phyloP scores from a whole-genome alignment of 2,888 invertebrate species.

The Ormyrus labotus region DNA sequence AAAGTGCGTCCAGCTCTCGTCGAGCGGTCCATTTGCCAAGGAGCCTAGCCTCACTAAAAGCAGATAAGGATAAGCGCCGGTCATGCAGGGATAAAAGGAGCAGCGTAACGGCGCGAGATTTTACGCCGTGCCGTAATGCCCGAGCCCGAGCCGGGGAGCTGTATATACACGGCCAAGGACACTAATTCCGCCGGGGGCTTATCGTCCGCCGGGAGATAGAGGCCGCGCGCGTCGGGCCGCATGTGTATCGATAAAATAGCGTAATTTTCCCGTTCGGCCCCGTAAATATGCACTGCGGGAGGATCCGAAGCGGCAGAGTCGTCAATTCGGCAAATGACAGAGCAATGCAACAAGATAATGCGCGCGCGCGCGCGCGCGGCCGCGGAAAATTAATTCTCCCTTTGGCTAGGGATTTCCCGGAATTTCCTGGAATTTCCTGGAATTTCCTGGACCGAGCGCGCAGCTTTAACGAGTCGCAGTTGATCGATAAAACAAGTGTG shows the following conservation, averaged over 20 bases:
- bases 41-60: neutral
- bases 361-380: slow-evolving; percentile 9
- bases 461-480: slow-evolving; percentile 25
- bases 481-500: slow-evolving; percentile 48
- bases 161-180: slow-evolving; percentile 10
- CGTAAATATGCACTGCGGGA: neutral
- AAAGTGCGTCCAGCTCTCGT: too few relatives aligned
- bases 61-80: slow-evolving; percentile 45
- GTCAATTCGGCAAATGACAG: slow-evolving; percentile 35
- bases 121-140: slow-evolving; percentile 12
- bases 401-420: slow-evolving; percentile 18
- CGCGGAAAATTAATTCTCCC: slow-evolving; percentile 49
- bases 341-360: slow-evolving; percentile 29
- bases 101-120: slow-evolving; percentile 2
- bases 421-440: neutral
- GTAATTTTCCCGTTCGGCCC: slow-evolving; percentile 1
- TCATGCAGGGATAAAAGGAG: neutral
- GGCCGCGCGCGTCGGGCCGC: neutral
- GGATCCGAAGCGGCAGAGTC: neutral
- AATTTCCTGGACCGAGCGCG: neutral
- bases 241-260: slow-evolving; percentile 1
- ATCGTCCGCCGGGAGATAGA: neutral
- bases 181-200: slow-evolving; percentile 30
- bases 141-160: neutral
- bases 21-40: slow-evolving; percentile 42